Evolutionary conservation across 2,113 vertebrate genomes (phyloP).

Genomic region (Gavia stellata): DNA sequence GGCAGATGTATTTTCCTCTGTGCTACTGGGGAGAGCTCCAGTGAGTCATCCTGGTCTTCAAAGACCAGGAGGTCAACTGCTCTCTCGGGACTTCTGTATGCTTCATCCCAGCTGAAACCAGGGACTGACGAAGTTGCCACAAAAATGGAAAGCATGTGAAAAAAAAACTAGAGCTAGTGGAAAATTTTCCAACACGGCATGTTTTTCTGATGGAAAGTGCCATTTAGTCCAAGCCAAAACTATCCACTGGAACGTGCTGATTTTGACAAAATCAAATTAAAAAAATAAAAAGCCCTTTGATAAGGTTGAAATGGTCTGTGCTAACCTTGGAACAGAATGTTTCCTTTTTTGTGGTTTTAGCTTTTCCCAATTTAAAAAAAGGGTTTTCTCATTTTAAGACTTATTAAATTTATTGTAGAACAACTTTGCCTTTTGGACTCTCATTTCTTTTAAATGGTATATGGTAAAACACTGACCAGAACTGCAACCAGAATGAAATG

Average conservation of each 20-base stretch:
- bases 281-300: neutral
- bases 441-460: neutral
- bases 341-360: neutral
- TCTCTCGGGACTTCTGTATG: neutral
- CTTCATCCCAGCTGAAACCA: neutral
- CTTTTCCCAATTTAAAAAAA: neutral
- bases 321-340: neutral
- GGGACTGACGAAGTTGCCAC: neutral
- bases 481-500: neutral
- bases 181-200: neutral
- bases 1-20: neutral
- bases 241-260: slow-evolving; percentile 22
- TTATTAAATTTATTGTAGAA: neutral
- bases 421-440: neutral
- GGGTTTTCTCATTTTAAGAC: neutral
- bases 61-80: neutral
- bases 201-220: slow-evolving; percentile 11
- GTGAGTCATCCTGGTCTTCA: neutral
- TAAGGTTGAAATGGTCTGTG: neutral
- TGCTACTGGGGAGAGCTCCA: neutral
- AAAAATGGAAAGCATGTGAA: slow-evolving; percentile 22
- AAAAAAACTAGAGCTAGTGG: neutral
- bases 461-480: neutral
- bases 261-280: slow-evolving; percentile 13
- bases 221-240: slow-evolving; percentile 25